phyloP scores from a whole-genome alignment of 2,113 vertebrate species.

The Melospiza melodia region DNA sequence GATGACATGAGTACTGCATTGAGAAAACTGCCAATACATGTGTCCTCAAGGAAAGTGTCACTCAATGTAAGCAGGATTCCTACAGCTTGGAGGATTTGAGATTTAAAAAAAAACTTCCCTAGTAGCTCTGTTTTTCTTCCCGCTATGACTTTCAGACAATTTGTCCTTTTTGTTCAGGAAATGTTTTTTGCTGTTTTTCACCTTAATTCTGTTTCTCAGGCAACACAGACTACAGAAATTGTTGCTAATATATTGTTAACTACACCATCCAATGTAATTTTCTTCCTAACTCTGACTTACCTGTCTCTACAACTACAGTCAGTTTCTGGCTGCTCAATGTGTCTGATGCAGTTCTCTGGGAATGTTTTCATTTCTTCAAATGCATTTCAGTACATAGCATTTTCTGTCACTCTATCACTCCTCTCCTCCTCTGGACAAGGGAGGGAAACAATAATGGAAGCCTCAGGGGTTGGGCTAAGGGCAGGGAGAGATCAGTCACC shows the following conservation, averaged over 20 bases:
- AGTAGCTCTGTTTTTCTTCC: neutral
- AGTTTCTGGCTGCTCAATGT: neutral
- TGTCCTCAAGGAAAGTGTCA: neutral
- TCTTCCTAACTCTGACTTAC: neutral
- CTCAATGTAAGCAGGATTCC: neutral
- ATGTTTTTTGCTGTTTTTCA: neutral
- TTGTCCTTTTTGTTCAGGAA: neutral
- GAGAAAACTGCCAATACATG: neutral
- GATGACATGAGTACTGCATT: neutral
- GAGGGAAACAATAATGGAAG: neutral
- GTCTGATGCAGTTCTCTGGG: neutral
- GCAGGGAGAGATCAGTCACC: neutral
- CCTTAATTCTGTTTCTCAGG: neutral
- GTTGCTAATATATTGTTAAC: neutral
- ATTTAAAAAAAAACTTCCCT: neutral
- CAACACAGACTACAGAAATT: neutral
- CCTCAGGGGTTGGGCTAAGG: accelerated
- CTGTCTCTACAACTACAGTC: neutral
- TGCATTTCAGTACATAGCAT: neutral
- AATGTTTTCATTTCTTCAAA: neutral
- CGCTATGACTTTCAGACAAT: neutral
- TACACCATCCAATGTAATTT: neutral
- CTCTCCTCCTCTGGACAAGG: neutral
- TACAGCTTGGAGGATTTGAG: neutral
- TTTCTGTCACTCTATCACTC: neutral